phyloP scores from a whole-genome alignment of 92 coral and sea anemone species.

The Nematostella vectensis region DNA sequence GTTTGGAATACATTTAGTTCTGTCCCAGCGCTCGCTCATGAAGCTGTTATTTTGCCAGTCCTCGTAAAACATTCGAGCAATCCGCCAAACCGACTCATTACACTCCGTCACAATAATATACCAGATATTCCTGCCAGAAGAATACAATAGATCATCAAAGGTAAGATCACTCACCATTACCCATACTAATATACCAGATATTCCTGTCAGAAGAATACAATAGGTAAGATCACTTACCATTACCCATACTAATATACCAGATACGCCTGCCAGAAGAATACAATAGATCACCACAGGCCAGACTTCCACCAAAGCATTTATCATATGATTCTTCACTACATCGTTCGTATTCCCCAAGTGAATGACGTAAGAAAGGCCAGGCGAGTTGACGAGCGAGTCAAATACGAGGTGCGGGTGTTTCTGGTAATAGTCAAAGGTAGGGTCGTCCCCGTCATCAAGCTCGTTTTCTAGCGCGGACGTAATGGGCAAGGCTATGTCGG shows the following conservation, averaged over 20 bases:
- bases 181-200: conserved; percentile 52
- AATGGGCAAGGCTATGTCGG: conserved; percentile 21
- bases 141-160: no score
- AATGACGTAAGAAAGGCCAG: conserved; percentile 31
- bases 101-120: conserved; percentile 46
- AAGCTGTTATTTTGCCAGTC: no score
- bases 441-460: conserved; percentile 9
- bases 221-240: conserved; percentile 56
- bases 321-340: conserved; percentile 14
- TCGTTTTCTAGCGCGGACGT: conserved; percentile 9
- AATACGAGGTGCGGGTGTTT: conserved; percentile 8
- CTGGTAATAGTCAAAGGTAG: background rate
- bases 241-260: conserved; percentile 52
- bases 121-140: no score
- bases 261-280: conserved; percentile 40
- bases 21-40: no score
- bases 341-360: conserved; percentile 13
- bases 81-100: no score
- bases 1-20: no score
- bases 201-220: conserved; percentile 41
- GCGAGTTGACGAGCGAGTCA: conserved; percentile 11
- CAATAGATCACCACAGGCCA: conserved; percentile 51
- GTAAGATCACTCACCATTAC: conserved; percentile 50
- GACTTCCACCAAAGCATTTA: conserved; percentile 7
- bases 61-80: no score